Evolutionary conservation across 2,113 vertebrate species (phyloP).

Genomic region (Arvicanthis niloticus): DNA sequence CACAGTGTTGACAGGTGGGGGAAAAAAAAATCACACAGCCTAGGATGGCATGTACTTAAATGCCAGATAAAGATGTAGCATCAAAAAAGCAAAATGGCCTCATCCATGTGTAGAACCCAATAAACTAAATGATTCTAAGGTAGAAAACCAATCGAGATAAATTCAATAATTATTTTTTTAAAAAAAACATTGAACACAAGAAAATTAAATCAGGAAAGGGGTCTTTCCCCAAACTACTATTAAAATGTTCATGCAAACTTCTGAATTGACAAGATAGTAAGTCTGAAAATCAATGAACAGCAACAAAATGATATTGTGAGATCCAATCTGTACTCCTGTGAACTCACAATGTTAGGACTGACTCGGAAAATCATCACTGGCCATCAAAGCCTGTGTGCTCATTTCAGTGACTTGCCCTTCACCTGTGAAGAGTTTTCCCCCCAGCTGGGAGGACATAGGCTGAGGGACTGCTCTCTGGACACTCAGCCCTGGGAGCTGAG

Average conservation of each 20-base stretch:
- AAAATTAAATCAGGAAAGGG: slow-evolving; percentile 32
- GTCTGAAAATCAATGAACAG: not conserved
- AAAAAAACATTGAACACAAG: not conserved
- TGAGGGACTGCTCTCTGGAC: not conserved
- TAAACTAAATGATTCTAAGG: not conserved
- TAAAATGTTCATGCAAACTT: slow-evolving; percentile 15
- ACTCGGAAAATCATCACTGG: not conserved
- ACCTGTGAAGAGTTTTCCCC: not conserved
- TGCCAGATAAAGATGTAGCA: not conserved
- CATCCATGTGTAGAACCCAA: not conserved
- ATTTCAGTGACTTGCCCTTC: not conserved
- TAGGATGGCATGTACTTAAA: not conserved
- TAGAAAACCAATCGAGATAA: slow-evolving; percentile 29
- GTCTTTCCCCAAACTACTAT: not conserved
- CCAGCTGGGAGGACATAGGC: not conserved
- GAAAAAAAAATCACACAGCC: not conserved
- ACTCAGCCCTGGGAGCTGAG: not conserved
- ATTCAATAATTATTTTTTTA: not conserved
- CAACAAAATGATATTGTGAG: slow-evolving; percentile 2
- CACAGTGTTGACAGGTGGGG: not conserved
- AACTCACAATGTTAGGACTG: not conserved
- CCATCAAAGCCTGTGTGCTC: not conserved
- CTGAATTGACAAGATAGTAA: not conserved
- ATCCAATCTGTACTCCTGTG: not conserved
- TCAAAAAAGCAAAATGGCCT: slow-evolving; percentile 4